Base-by-base conservation (phyloP, 2,797 vertebrate species). In the Semotilus atromaculatus region DNA sequence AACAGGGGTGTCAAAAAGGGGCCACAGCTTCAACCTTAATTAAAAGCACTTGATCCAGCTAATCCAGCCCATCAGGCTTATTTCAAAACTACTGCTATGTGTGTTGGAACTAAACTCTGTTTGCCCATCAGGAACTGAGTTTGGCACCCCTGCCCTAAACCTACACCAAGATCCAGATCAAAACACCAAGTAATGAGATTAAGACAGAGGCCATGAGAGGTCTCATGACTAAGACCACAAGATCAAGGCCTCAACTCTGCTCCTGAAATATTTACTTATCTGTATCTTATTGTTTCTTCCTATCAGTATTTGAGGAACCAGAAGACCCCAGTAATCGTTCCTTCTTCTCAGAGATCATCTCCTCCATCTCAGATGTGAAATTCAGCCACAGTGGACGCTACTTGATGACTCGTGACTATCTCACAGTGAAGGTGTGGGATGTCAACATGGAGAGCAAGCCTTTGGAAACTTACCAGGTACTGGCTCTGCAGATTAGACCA, bases 301-400 rank as follows among this genome's bases (percentile, higher is more conserved):
- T n/a, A 16, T 8, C 89, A 97, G 96, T 97, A 93, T 97, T 97
- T 70, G 96, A 97, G 92, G 96, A 97, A 89, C 96, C 96, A 0
- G 96, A 97, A 91, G 96, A 97, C 88, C 96, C 96, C 16, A 97
- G 95, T 89, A 97, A 97, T 92, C 93, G 96, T 53, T 97, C 96
- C 0, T 97, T 97, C 93, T 97, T 97, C 92, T 97, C 96, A 0
- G 96, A 97, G 93, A 97, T 97, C 86, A 97, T 97, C 93, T 97
- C 96, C 89, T 97, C 96, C 1, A 97, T 97, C 93, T 97, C 96
- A 0, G 96, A 97, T 26, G 96, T 97, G 84, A 97, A 97, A 89
- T 97, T 97, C 92, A 97, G 96, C 92, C 96, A 97, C 95, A 97
- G 95, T 1, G 96, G 96, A 85, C 94, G 96, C 85, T 97, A 96